Conservation (phyloP, 2,888 invertebrate genomes). For the Phoenoteleia sp. region DNA sequence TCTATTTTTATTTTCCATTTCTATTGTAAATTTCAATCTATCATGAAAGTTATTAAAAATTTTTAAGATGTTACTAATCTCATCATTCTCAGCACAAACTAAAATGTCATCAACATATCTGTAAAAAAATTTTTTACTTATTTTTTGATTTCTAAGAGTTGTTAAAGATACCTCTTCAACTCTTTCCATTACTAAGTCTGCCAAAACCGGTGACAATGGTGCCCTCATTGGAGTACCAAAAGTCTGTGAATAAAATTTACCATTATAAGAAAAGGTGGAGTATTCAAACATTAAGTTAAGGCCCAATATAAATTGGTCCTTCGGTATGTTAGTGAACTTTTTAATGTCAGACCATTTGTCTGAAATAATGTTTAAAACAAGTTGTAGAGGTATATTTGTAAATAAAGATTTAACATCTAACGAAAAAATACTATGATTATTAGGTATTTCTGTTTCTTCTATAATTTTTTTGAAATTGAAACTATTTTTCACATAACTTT, state of each 20-base stretch:
- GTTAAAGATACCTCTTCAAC: conserved; percentile 3
- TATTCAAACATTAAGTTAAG: neutral
- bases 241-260: conserved; percentile 5
- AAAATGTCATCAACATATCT: no score
- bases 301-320: neutral
- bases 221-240: conserved; percentile 51
- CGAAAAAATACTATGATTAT: neutral
- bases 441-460: neutral
- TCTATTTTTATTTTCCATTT: no score
- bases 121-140: no score
- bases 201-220: conserved; percentile 8
- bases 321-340: neutral
- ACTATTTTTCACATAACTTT: neutral
- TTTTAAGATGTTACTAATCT: no score
- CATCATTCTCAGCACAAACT: conserved; percentile 10
- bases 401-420: no score
- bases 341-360: neutral
- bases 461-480: neutral
- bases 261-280: neutral
- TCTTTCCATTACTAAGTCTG: conserved; percentile 22
- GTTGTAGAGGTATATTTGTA: neutral
- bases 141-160: no score
- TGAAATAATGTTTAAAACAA: neutral
- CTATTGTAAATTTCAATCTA: no score
- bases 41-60: no score